Conservation (phyloP, 2,888 invertebrate genomes). For the Nymphalis urticae region DNA sequence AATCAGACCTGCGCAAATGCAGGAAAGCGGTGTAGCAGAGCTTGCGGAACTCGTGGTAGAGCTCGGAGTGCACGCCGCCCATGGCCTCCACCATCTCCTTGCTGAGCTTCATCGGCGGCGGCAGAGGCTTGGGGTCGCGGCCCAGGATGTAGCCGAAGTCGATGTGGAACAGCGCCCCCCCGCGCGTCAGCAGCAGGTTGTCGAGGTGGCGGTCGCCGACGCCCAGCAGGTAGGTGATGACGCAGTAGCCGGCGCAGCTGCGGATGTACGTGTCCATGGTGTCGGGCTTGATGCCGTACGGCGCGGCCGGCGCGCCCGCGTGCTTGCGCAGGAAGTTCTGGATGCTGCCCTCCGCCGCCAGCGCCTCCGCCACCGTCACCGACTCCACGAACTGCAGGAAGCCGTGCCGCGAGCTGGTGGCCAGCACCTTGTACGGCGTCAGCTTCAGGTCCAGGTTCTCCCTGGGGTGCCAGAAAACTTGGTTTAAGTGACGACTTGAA, state of each 20-base stretch:
- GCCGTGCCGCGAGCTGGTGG: slow-evolving; percentile 97
- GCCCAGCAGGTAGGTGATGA: slow-evolving; percentile 97
- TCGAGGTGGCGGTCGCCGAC: slow-evolving; percentile 99
- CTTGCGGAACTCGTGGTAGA: slow-evolving; percentile 96
- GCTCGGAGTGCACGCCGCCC: slow-evolving; percentile 94
- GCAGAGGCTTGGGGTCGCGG: slow-evolving; percentile 98
- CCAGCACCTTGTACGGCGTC: slow-evolving; percentile 93
- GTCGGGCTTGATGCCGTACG: slow-evolving; percentile 94
- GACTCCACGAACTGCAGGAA: slow-evolving; percentile 98
- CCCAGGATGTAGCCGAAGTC: slow-evolving; percentile 99
- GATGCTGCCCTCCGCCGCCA: slow-evolving; percentile 93
- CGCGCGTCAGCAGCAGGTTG: slow-evolving; percentile 94
- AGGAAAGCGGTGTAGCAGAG: slow-evolving; percentile 98
- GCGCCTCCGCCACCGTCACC: slow-evolving; percentile 94
- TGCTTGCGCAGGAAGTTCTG: slow-evolving; percentile 95
- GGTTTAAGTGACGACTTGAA: no score
- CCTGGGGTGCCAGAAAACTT: slow-evolving; percentile 28
- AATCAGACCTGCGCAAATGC: slow-evolving; percentile 89
- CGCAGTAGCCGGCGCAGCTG: slow-evolving; percentile 98
- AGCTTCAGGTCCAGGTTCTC: slow-evolving; percentile 98
- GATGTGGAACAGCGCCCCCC: slow-evolving; percentile 96
- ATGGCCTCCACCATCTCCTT: slow-evolving; percentile 99
- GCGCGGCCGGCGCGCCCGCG: slow-evolving; percentile 90
- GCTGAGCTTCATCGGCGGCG: slow-evolving; percentile 99
- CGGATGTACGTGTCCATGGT: slow-evolving; percentile 98